Percentiles rank a stretch among this genome's conserved stretches.
Conservation (phyloP, 2,888 invertebrate genomes). For the Endotricha flammealis region DNA sequence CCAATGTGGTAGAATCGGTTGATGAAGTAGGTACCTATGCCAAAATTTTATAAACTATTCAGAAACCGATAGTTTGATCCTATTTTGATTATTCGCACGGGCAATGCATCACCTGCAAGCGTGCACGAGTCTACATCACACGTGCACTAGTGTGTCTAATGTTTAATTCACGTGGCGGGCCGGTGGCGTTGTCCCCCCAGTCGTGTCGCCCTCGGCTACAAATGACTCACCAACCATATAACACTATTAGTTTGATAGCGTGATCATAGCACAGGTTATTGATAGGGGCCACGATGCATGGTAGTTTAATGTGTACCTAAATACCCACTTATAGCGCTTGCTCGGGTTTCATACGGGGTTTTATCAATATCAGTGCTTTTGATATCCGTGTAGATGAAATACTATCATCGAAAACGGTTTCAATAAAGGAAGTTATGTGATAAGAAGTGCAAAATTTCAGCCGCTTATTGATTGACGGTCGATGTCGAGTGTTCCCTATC, state of each 20-base stretch:
- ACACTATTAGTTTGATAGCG: constrained; percentile 5
- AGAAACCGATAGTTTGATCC: background rate
- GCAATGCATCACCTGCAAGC: constrained; percentile 8
- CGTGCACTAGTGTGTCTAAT: constrained; percentile 5
- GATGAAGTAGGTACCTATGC: too few species aligned
- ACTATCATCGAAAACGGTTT: too few species aligned
- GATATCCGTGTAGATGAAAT: too few species aligned
- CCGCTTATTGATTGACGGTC: too few species aligned
- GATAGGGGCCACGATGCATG: background rate
- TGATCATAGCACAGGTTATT: background rate
- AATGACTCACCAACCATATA: constrained; percentile 5
- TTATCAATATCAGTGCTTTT: too few species aligned
- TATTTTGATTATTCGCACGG: background rate
- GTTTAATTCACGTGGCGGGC: constrained; percentile 5
- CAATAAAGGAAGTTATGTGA: too few species aligned
- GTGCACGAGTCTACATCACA: constrained; percentile 2
- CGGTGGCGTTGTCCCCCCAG: constrained; percentile 4
- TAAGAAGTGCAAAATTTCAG: too few species aligned
- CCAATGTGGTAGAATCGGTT: too few species aligned
- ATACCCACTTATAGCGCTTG: background rate
- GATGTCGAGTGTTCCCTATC: too few species aligned
- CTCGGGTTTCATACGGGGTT: too few species aligned
- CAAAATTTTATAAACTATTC: too few species aligned
- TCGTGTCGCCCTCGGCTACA: constrained; percentile 6
- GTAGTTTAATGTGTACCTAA: background rate